These are phyloP conservation scores for Vanessa tameamea DNA, from an alignment of 1,140 invertebrate genomes.

Conservation along the genomic window DNA sequence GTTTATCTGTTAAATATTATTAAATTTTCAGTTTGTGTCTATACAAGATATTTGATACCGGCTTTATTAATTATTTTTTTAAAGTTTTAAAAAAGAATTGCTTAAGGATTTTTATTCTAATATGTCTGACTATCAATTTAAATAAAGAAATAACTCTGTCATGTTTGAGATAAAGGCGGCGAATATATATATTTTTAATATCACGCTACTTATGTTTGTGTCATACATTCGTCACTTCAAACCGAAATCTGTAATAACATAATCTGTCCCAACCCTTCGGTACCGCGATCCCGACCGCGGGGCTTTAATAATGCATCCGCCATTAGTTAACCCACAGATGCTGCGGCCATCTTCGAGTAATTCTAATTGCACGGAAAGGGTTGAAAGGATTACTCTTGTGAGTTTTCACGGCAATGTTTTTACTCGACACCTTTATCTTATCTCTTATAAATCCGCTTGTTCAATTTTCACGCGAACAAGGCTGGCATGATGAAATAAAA, in stretches of 20 bases:
- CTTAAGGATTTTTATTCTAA: no score
- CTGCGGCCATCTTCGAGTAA: slow-evolving; percentile 66
- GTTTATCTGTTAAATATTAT: background rate
- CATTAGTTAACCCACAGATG: slow-evolving; percentile 76
- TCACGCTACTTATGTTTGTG: background rate
- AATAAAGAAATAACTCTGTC: no score
- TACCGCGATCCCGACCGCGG: slow-evolving; percentile 46
- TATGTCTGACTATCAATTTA: no score
- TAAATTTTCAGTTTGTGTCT: background rate
- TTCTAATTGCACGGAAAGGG: slow-evolving; percentile 73
- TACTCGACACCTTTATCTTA: slow-evolving; percentile 34
- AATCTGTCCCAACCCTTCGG: slow-evolving; percentile 70
- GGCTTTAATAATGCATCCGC: slow-evolving; percentile 75
- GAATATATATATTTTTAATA: background rate
- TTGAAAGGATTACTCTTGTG: slow-evolving; percentile 63
- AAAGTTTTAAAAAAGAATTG: no score
- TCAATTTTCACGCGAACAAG: slow-evolving; percentile 14
- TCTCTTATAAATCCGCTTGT: slow-evolving; percentile 34
- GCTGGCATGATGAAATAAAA: slow-evolving; percentile 43
- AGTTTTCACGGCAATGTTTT: slow-evolving; percentile 51
- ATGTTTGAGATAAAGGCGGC: background rate
- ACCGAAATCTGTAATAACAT: slow-evolving; percentile 63
- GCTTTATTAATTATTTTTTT: no score
- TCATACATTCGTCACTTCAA: slow-evolving; percentile 43
- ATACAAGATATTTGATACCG: no score